Evolutionary conservation across 2,113 vertebrate genomes (phyloP).

Genomic region (Gambusia affinis): DNA sequence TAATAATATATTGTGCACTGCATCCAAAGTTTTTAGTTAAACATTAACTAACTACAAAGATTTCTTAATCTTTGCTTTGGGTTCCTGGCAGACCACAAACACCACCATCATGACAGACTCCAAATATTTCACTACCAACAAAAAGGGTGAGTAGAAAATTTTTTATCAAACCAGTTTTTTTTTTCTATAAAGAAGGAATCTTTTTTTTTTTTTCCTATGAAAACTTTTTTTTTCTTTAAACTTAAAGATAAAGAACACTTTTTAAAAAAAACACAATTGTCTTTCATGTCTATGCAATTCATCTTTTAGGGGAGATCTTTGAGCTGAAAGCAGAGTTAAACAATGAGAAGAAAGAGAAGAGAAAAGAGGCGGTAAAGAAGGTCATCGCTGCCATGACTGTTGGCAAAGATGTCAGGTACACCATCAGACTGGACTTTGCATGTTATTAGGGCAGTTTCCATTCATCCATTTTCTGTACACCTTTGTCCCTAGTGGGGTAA

Average conservation of each 20-base stretch:
- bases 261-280: background rate
- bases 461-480: too few species aligned
- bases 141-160: slow-evolving; percentile 87
- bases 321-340: slow-evolving; percentile 97
- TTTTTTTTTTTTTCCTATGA: background rate
- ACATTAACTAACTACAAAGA: too few species aligned
- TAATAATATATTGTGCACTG: too few species aligned
- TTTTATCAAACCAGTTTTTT: background rate
- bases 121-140: slow-evolving; percentile 99
- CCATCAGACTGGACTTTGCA: background rate
- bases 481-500: too few species aligned
- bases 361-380: slow-evolving; percentile 98
- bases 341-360: slow-evolving; percentile 99
- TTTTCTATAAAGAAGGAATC: background rate
- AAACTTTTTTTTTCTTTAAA: background rate
- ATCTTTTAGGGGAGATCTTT: slow-evolving; percentile 92
- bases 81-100: slow-evolving; percentile 68
- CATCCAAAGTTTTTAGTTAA: too few species aligned
- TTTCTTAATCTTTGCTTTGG: background rate
- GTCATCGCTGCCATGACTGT: slow-evolving; percentile 98
- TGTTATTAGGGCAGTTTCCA: background rate
- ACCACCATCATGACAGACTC: slow-evolving; percentile 93
- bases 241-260: background rate
- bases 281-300: background rate
- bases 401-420: slow-evolving; percentile 97